Evolutionary conservation across 2,797 vertebrate genomes (phyloP).

Genomic region (Hemitrygon akajei): DNA sequence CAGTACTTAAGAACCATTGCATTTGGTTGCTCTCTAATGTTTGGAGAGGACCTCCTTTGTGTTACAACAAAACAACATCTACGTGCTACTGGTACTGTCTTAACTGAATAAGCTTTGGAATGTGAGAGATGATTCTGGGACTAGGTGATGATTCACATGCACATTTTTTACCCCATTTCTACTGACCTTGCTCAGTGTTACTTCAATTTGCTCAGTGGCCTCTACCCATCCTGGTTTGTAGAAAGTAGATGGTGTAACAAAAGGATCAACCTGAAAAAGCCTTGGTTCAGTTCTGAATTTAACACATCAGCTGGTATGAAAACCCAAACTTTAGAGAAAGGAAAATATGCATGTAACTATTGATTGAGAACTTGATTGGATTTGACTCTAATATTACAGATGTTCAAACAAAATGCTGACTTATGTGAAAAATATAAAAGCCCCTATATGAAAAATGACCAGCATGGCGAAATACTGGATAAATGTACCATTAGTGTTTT

Average conservation of each 20-base stretch:
- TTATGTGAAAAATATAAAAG: no score
- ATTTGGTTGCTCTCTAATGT: not conserved
- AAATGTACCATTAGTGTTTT: not conserved
- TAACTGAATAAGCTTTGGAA: not conserved
- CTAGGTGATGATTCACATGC: not conserved
- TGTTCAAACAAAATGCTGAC: not conserved
- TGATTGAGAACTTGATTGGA: not conserved
- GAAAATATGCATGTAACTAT: not conserved
- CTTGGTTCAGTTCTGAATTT: not conserved
- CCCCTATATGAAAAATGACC: not conserved
- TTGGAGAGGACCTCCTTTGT: not conserved
- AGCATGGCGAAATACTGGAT: not conserved
- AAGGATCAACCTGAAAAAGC: not conserved
- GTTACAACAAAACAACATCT: not conserved
- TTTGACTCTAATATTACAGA: not conserved
- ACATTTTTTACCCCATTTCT: not conserved
- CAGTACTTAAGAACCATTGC: not conserved
- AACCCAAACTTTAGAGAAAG: not conserved
- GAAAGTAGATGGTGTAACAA: not conserved
- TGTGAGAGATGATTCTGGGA: not conserved
- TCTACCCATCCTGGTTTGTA: not conserved
- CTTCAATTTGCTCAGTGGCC: not conserved
- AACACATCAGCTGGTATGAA: not conserved
- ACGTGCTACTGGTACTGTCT: not conserved
- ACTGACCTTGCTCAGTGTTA: not conserved